phyloP scores from a whole-genome alignment of 2,113 vertebrate genomes.

The Hiodon alosoides region DNA sequence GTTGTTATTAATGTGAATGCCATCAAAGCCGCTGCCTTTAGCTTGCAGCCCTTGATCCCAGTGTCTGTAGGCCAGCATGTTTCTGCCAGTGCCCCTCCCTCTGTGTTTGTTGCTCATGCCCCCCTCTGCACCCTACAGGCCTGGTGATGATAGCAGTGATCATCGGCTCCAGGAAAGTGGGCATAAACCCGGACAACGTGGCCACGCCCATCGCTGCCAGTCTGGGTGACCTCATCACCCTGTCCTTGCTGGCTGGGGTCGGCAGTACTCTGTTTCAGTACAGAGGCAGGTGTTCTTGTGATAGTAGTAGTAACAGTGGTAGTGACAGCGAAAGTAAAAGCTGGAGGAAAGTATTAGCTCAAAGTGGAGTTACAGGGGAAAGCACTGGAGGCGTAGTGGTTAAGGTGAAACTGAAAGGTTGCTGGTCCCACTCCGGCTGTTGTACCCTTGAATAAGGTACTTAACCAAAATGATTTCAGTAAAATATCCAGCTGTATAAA shows the following conservation, averaged over 20 bases:
- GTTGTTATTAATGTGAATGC: no score
- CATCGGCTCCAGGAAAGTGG: constrained; percentile 71
- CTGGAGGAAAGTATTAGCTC: no score
- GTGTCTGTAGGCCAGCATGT: no score
- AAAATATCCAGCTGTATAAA: no score
- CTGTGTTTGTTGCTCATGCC: neutral
- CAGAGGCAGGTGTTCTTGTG: constrained; percentile 61
- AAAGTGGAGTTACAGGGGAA: no score
- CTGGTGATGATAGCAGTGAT: constrained; percentile 84
- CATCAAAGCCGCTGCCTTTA: no score
- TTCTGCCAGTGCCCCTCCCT: no score
- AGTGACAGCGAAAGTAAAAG: neutral
- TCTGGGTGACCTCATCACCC: constrained; percentile 87
- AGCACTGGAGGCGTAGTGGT: neutral
- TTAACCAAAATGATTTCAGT: no score
- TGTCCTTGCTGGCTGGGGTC: constrained; percentile 76
- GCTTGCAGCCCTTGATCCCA: no score
- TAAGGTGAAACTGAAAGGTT: no score
- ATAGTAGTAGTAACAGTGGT: neutral
- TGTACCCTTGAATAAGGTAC: no score
- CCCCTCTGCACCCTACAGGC: constrained; percentile 54
- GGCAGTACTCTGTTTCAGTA: constrained; percentile 76
- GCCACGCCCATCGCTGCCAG: constrained; percentile 91
- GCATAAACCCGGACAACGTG: constrained; percentile 92
- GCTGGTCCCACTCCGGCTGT: no score